Evolutionary conservation across 2,888 invertebrate genomes (phyloP), one percentile per base, ranked within the genome.

Genomic region (Capitulum mitella): DNA sequence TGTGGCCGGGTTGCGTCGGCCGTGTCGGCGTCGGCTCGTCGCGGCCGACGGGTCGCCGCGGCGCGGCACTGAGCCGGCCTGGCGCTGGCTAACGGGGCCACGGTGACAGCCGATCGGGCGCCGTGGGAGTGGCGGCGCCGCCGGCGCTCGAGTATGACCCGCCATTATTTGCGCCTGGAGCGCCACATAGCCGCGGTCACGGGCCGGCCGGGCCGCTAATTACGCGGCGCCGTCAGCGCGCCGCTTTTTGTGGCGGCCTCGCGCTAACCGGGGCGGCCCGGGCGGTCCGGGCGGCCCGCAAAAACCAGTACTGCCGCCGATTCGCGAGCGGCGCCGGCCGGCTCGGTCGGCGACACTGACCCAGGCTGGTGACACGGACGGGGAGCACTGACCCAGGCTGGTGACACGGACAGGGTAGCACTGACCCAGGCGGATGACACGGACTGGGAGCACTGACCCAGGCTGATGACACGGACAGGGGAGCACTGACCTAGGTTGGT

Each of bases 91-190:
- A 26, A 40, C 64, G 64, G 64, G n/a, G 64, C 14, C 64, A 34
- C 64, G 29, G 32, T 14, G 64, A 64, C 64, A 22, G 64, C 32
- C 29, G 64, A 64, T 64, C 19, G 70, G n/a, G 37, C 37, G 40
- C 40, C 70, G 40, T 70, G 40, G 40, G 37, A 70, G 37, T 40
- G 22, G 1, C 29, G 34, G 10, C 40, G 8, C 14, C 26, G 40
- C 70, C 22, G 40, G 26, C 37, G 40, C 10, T 22, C 26, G 26
- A 19, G 34, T 40, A 26, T 70, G 70, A 70, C 70, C 70, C 29
- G 70, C 40, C 70, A 70, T 70, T 70, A 70, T 40, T 70, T 70
- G 70, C 70, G 70, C 70, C 70, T 40, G 37, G 70, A 40, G 70
- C 70, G 40, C 70, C 19, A 70, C 37, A 70, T 70, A 40, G 26